phyloP scores from a whole-genome alignment of 2,113 vertebrate genomes.

The Zapornia atra region DNA sequence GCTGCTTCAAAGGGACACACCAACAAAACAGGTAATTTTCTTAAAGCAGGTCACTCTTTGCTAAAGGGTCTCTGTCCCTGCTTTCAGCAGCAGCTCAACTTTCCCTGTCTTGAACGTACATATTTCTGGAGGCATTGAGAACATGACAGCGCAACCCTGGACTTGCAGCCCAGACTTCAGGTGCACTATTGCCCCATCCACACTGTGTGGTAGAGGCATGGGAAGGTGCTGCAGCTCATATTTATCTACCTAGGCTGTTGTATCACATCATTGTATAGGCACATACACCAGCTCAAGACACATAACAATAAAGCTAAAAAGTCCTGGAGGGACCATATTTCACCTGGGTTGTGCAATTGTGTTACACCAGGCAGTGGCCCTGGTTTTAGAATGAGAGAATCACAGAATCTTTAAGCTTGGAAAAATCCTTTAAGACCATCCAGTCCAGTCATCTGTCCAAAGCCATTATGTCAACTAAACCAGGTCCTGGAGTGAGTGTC shows the following conservation, averaged over 20 bases:
- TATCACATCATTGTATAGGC: fast-evolving
- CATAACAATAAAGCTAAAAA: background rate
- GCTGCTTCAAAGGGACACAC: background rate
- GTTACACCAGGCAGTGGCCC: background rate
- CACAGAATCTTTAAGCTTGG: too few relatives aligned
- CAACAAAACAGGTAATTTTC: background rate
- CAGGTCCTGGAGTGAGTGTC: too few relatives aligned
- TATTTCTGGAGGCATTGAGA: background rate
- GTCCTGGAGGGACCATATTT: background rate
- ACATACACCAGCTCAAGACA: background rate
- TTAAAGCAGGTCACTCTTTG: background rate
- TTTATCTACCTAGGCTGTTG: fast-evolving
- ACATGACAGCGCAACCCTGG: background rate
- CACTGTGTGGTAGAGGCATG: fast-evolving
- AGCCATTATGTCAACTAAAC: too few relatives aligned
- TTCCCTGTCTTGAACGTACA: background rate
- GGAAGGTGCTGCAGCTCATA: fast-evolving
- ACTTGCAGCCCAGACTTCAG: background rate
- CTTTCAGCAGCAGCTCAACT: background rate
- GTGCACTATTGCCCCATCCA: background rate
- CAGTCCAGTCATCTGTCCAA: too few relatives aligned
- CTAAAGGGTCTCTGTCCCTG: background rate
- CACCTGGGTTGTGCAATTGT: background rate
- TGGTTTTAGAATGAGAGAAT: background rate
- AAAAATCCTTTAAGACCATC: too few relatives aligned